Conservation (phyloP, 2,113 vertebrate genomes). For the Melanostigma gelatinosum region DNA sequence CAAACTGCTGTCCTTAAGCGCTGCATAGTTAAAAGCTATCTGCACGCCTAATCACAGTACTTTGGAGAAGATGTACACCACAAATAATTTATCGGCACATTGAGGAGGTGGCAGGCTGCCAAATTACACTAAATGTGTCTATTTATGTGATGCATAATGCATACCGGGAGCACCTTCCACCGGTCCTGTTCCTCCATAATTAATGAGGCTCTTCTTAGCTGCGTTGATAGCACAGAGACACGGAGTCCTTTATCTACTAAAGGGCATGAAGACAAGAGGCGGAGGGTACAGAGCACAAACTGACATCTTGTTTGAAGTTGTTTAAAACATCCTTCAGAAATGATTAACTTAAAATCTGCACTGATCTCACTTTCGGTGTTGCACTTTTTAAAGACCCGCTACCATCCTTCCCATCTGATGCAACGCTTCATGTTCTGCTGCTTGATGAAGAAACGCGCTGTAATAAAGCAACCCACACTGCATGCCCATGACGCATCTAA, state of each 20-base stretch:
- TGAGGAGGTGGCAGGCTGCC: constrained; percentile 41
- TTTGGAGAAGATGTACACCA: constrained; percentile 47
- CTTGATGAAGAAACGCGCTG: constrained; percentile 13
- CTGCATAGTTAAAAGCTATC: constrained; percentile 35
- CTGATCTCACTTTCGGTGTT: neutral
- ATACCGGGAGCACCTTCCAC: constrained; percentile 54
- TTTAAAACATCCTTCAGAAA: constrained; percentile 25
- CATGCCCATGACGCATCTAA: constrained; percentile 7
- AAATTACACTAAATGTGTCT: constrained; percentile 64
- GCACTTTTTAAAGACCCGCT: neutral
- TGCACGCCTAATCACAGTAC: constrained; percentile 54
- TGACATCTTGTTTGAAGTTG: neutral
- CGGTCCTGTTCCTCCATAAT: constrained; percentile 60
- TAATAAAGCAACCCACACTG: constrained; percentile 16
- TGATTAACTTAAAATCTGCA: neutral
- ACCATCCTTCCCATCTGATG: constrained; percentile 5
- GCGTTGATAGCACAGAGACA: constrained; percentile 56
- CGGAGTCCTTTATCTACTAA: constrained; percentile 30
- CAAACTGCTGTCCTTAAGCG: constrained; percentile 40
- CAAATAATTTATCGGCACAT: constrained; percentile 64
- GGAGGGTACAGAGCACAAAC: neutral
- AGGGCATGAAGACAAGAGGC: constrained; percentile 9
- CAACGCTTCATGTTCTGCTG: constrained; percentile 8
- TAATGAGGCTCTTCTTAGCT: constrained; percentile 53
- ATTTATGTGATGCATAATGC: constrained; percentile 73